Conservation (phyloP, 2,888 invertebrate genomes). For the Brassicogethes aeneus region DNA sequence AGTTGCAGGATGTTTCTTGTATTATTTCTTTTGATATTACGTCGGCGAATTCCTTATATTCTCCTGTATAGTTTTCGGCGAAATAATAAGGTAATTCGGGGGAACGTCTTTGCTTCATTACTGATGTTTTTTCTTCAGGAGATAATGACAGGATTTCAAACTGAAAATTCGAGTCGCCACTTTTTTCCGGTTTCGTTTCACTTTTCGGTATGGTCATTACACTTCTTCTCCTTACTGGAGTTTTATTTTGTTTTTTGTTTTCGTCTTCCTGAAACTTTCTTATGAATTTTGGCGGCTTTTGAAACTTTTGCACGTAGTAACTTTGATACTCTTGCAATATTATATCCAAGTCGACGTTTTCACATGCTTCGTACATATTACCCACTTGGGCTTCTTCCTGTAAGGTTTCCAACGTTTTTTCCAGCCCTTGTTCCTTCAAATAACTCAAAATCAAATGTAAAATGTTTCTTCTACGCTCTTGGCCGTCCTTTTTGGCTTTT, state of each 20-base stretch:
- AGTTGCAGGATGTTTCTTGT: slow-evolving; percentile 54
- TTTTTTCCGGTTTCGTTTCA: slow-evolving; percentile 17
- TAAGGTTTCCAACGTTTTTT: slow-evolving; percentile 55
- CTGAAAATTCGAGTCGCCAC: slow-evolving; percentile 19
- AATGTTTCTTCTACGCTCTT: slow-evolving; percentile 43
- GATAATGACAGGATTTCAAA: slow-evolving; percentile 24
- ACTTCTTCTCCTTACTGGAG: slow-evolving; percentile 13
- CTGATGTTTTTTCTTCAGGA: slow-evolving; percentile 5
- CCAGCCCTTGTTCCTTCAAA: slow-evolving; percentile 56
- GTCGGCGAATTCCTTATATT: slow-evolving; percentile 58
- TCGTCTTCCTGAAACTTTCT: slow-evolving; percentile 40
- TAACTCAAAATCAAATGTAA: slow-evolving; percentile 59
- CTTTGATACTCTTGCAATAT: slow-evolving; percentile 84
- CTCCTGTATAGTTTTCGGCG: slow-evolving; percentile 38
- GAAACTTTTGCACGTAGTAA: slow-evolving; percentile 77
- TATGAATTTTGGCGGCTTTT: slow-evolving; percentile 76
- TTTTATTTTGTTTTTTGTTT: slow-evolving; percentile 5
- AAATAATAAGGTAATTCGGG: slow-evolving; percentile 25
- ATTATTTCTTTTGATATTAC: slow-evolving; percentile 56
- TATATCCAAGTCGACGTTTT: slow-evolving; percentile 83
- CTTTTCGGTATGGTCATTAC: slow-evolving; percentile 10
- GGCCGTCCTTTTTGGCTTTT: slow-evolving; percentile 30
- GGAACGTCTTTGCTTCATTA: background rate
- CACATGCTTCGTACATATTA: slow-evolving; percentile 67
- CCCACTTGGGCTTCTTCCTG: slow-evolving; percentile 64